Evolutionary conservation across 2,113 vertebrate species (phyloP).

Genomic region (Nipponia nippon): DNA sequence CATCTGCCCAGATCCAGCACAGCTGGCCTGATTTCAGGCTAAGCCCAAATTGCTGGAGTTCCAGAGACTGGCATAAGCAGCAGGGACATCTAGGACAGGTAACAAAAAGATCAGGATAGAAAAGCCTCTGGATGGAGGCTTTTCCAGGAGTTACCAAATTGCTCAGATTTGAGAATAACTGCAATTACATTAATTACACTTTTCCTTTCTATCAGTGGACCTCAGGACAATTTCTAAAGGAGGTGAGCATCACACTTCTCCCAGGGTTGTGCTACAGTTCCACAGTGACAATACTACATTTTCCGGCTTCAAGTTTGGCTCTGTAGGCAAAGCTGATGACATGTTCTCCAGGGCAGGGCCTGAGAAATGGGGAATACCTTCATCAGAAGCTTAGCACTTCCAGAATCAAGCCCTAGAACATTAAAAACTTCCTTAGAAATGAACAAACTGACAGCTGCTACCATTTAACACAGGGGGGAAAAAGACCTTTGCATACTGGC

Average conservation of each 20-base stretch:
- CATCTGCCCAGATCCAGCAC: not conserved
- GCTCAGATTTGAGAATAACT: not conserved
- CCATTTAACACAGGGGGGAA: not conserved
- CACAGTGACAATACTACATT: not conserved
- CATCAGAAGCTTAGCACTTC: not conserved
- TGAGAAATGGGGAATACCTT: not conserved
- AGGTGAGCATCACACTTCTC: not conserved
- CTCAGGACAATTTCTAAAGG: not conserved
- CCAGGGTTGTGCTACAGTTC: not conserved
- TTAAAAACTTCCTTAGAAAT: not conserved
- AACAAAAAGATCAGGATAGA: not conserved
- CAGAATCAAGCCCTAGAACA: not conserved
- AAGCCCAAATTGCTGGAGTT: not conserved
- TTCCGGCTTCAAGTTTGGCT: not conserved
- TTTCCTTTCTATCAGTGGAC: not conserved
- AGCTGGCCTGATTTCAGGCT: not conserved
- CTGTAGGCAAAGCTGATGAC: not conserved
- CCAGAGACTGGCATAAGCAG: not conserved
- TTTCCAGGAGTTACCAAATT: not conserved
- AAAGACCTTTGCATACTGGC: not conserved
- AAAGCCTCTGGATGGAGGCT: not conserved
- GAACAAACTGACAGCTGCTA: not conserved
- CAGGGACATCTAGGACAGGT: not conserved
- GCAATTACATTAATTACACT: not conserved
- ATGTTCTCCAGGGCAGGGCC: not conserved